Conservation (phyloP, 2,888 invertebrate species). For the Liodrosophila aerea region DNA sequence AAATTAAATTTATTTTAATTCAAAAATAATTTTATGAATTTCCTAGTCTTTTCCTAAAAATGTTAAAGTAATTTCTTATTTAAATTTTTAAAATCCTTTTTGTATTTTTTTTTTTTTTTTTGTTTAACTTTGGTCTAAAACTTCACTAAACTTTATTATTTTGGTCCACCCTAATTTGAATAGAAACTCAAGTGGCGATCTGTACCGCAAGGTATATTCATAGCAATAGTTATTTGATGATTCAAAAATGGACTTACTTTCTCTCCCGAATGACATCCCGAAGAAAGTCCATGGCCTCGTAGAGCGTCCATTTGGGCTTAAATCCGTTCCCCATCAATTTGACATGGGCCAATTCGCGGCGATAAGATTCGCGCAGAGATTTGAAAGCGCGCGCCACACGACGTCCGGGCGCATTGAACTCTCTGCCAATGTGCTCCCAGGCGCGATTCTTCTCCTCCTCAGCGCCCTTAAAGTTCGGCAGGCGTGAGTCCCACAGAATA, state of each 20-base stretch:
- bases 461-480: slow-evolving; percentile 81
- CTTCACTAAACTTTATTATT: too few species aligned
- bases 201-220: background rate
- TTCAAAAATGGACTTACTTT: slow-evolving; percentile 74
- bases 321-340: slow-evolving; percentile 81
- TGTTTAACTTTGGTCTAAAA: too few species aligned
- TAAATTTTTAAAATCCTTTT: too few species aligned
- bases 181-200: too few species aligned
- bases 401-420: slow-evolving; percentile 81
- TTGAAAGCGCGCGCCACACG: slow-evolving; percentile 81
- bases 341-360: slow-evolving; percentile 80
- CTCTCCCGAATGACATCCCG: slow-evolving; percentile 80
- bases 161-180: background rate
- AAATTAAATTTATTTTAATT: background rate
- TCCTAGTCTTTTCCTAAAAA: background rate
- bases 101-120: too few species aligned
- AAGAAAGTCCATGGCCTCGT: slow-evolving; percentile 81
- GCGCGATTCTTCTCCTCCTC: slow-evolving; percentile 81
- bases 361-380: slow-evolving; percentile 81
- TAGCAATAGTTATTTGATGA: background rate
- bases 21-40: background rate
- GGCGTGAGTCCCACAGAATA: slow-evolving; percentile 80
- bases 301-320: slow-evolving; percentile 81
- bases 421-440: slow-evolving; percentile 81
- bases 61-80: background rate